Evolutionary conservation across 2,797 vertebrate genomes (phyloP).

Genomic region (Meda fulgida): DNA sequence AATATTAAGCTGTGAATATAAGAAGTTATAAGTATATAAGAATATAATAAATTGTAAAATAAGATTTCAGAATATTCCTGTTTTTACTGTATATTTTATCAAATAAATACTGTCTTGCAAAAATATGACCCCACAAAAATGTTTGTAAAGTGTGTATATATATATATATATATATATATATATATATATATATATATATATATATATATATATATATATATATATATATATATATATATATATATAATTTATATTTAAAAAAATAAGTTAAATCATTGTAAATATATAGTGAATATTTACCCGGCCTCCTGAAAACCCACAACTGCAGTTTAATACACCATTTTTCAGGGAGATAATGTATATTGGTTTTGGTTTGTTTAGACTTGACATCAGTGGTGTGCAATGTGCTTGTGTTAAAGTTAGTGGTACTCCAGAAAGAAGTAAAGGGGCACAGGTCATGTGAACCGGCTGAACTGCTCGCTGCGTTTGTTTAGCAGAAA

Average conservation of each 20-base stretch:
- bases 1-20: neutral
- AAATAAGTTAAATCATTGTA: neutral
- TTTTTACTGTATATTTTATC: too few species aligned
- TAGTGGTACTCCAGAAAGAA: slow-evolving; percentile 26
- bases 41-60: too few species aligned
- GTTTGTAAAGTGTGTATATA: too few species aligned
- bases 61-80: too few species aligned
- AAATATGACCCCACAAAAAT: too few species aligned
- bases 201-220: too few species aligned
- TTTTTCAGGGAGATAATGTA: neutral
- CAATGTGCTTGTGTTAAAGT: slow-evolving; percentile 12
- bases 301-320: neutral
- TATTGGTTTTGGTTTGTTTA: neutral
- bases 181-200: too few species aligned
- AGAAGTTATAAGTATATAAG: too few species aligned
- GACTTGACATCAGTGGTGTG: neutral
- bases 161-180: too few species aligned
- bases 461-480: slow-evolving; percentile 19
- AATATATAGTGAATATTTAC: neutral
- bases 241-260: neutral
- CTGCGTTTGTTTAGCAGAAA: slow-evolving; percentile 32
- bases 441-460: slow-evolving; percentile 29
- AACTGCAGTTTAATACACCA: neutral
- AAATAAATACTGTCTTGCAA: too few species aligned
- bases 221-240: too few species aligned